A percentile compares a stretch with the other conserved stretches of the same genome.
These are phyloP conservation scores for Leptopilina drosophilae DNA, from an alignment of 2,888 invertebrate species.

Conservation along the genomic window DNA sequence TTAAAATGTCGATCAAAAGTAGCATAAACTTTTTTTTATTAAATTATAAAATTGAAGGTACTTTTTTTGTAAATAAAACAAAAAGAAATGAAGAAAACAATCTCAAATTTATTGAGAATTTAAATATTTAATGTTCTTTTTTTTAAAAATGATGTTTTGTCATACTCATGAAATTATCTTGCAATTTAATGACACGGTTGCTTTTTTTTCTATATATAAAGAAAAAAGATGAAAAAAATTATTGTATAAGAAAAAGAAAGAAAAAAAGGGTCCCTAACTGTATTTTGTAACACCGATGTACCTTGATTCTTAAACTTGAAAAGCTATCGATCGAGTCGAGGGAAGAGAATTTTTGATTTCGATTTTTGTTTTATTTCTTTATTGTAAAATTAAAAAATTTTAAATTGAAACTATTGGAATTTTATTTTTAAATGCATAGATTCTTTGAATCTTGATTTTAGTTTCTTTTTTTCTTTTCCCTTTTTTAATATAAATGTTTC, in stretches of 20 bases:
- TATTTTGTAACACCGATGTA: slow-evolving; percentile 23
- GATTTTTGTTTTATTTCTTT: slow-evolving; percentile 3
- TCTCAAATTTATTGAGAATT: not conserved
- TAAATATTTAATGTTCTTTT: not conserved
- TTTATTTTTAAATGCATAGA: slow-evolving; percentile 6
- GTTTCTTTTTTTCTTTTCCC: not conserved
- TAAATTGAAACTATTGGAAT: not conserved
- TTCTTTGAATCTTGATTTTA: slow-evolving; percentile 9
- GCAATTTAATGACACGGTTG: not conserved
- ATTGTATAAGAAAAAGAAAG: not conserved
- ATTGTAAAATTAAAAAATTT: not conserved
- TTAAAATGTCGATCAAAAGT: slow-evolving; percentile 21
- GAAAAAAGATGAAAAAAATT: not conserved
- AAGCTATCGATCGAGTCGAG: slow-evolving; percentile 24
- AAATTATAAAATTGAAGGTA: slow-evolving; percentile 9
- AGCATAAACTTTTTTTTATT: not conserved
- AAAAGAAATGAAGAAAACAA: not conserved
- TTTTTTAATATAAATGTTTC: not conserved
- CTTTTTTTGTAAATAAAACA: not conserved
- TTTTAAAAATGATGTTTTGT: not conserved
- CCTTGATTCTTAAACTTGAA: slow-evolving; percentile 18
- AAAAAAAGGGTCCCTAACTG: not conserved
- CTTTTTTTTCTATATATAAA: too few relatives aligned
- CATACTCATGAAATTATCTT: not conserved
- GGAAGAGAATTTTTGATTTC: not conserved